Evolutionary conservation across 2,113 vertebrate genomes (phyloP).

Genomic region (Menura novaehollandiae): DNA sequence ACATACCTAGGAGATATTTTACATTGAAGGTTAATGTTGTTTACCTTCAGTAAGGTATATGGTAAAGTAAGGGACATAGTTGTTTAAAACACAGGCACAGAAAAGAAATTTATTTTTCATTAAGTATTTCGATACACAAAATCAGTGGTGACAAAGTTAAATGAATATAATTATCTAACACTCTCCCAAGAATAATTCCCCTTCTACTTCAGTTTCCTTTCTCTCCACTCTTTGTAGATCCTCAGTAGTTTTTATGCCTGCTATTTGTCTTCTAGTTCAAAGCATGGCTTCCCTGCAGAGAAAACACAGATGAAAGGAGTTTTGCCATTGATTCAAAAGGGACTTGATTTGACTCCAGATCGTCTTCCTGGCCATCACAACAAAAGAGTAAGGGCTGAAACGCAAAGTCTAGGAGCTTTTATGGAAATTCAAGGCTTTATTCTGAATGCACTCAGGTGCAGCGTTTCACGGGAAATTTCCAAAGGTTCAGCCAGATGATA

Average conservation of each 20-base stretch:
- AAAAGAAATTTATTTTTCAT: neutral
- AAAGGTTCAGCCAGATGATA: neutral
- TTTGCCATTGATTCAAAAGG: neutral
- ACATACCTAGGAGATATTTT: neutral
- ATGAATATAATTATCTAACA: neutral
- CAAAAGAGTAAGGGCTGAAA: neutral
- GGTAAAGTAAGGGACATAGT: neutral
- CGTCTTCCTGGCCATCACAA: neutral
- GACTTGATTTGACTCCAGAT: neutral
- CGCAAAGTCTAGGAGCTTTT: neutral
- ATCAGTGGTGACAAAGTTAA: neutral
- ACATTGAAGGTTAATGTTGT: neutral
- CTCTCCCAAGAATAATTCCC: neutral
- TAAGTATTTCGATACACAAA: neutral
- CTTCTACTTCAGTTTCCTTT: neutral
- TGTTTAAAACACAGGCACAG: neutral
- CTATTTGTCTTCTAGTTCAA: neutral
- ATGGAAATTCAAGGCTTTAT: neutral
- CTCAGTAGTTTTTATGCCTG: neutral
- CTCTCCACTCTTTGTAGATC: neutral
- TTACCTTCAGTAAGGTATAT: neutral
- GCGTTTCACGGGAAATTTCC: neutral
- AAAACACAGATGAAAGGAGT: neutral
- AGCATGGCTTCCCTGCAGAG: neutral
- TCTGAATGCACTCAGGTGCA: neutral